These are phyloP conservation scores for Protodeltote pygarga DNA, from an alignment of 2,888 invertebrate genomes.

Conservation along the genomic window DNA sequence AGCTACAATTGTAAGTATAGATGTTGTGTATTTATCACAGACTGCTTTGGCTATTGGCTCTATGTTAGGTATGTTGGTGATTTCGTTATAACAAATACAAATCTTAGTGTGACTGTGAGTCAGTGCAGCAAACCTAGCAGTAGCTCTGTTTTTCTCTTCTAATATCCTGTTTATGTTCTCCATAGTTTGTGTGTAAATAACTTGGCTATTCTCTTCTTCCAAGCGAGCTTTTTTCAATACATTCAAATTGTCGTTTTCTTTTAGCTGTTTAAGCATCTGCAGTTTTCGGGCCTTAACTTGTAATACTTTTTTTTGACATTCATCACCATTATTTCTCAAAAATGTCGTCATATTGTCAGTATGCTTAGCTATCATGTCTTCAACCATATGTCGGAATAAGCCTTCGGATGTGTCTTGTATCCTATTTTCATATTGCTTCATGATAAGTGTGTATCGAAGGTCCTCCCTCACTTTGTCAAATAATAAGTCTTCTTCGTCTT, in stretches of 20 bases:
- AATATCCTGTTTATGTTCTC: slow-evolving; percentile 83
- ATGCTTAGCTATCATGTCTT: slow-evolving; percentile 70
- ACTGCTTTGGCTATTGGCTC: slow-evolving; percentile 75
- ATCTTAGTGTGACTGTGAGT: slow-evolving; percentile 87
- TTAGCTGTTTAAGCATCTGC: slow-evolving; percentile 75
- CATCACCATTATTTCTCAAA: slow-evolving; percentile 70
- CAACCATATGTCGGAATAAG: slow-evolving; percentile 68
- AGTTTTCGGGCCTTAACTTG: slow-evolving; percentile 74
- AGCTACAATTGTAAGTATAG: slow-evolving; percentile 72
- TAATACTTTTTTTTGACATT: slow-evolving; percentile 72
- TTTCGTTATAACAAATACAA: slow-evolving; percentile 84
- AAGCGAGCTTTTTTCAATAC: slow-evolving; percentile 74
- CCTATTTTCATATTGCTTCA: slow-evolving; percentile 69
- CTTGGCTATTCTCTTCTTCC: slow-evolving; percentile 80
- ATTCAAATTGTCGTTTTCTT: slow-evolving; percentile 83
- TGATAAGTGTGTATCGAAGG: slow-evolving; percentile 68
- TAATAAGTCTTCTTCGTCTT: slow-evolving; percentile 61
- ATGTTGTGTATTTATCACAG: slow-evolving; percentile 73
- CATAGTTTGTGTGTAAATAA: slow-evolving; percentile 72
- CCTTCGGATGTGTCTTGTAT: slow-evolving; percentile 66
- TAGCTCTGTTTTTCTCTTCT: slow-evolving; percentile 82
- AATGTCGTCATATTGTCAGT: slow-evolving; percentile 68
- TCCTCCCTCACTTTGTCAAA: slow-evolving; percentile 73
- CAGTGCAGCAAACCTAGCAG: slow-evolving; percentile 83
- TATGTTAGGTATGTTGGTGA: slow-evolving; percentile 78